Evolutionary conservation across 2,113 vertebrate species (phyloP).

Genomic region (Daubentonia madagascariensis): DNA sequence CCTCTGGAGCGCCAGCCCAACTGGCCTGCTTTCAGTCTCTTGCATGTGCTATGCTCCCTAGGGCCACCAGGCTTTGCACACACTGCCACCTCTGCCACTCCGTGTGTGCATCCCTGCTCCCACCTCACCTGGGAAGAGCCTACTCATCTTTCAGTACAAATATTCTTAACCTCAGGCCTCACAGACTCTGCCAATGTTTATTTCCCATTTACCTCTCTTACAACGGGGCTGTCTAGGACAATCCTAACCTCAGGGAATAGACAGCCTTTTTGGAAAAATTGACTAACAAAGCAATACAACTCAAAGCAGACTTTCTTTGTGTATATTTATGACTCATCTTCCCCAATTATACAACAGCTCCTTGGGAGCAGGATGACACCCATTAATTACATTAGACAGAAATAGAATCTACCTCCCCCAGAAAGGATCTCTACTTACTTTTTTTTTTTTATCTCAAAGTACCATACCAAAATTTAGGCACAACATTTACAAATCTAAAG

Average conservation of each 20-base stretch:
- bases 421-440: background rate
- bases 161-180: background rate
- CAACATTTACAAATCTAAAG: background rate
- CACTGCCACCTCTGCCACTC: background rate
- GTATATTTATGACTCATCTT: constrained; percentile 6
- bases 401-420: background rate
- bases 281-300: background rate
- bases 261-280: background rate
- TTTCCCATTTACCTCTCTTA: background rate
- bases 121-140: background rate
- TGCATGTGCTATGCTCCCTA: no score
- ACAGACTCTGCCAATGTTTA: background rate
- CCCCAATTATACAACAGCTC: background rate
- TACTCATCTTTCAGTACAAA: background rate
- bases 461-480: background rate
- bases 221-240: background rate
- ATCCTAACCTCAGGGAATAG: background rate
- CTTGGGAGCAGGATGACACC: background rate
- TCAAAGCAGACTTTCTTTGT: background rate
- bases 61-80: background rate
- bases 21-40: background rate
- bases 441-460: background rate
- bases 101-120: background rate
- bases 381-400: background rate
- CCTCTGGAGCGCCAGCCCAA: background rate